Evolutionary conservation across 2,797 vertebrate species (phyloP).

Genomic region (Amphiprion clarkii): DNA sequence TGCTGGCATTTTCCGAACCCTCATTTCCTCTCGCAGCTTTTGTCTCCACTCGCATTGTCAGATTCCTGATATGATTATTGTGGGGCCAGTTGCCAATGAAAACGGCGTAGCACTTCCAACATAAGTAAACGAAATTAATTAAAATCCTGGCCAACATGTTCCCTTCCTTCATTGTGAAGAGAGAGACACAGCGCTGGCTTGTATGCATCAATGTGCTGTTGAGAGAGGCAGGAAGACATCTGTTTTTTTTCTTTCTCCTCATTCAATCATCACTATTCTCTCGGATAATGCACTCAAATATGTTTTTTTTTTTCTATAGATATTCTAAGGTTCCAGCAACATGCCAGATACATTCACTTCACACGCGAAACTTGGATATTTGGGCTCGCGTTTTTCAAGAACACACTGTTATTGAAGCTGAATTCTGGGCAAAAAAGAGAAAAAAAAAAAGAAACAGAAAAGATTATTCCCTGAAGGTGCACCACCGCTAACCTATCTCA

Average conservation of each 20-base stretch:
- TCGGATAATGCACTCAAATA: conserved; percentile 6
- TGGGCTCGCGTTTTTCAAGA: background rate
- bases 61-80: conserved; percentile 53
- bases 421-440: conserved; percentile 6
- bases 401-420: background rate
- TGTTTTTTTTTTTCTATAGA: background rate
- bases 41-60: conserved; percentile 26
- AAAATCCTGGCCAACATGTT: conserved; percentile 54
- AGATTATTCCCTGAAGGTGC: conserved; percentile 30
- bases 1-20: conserved; percentile 7
- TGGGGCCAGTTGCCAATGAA: conserved; percentile 31
- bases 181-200: conserved; percentile 14
- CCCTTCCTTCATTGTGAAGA: conserved; percentile 38
- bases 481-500: conserved; percentile 58
- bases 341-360: background rate
- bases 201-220: conserved; percentile 10
- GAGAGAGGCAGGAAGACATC: conserved; percentile 14
- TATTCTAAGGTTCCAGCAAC: background rate
- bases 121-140: conserved; percentile 60
- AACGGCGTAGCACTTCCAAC: conserved; percentile 27
- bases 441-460: conserved; percentile 11
- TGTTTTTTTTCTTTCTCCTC: background rate
- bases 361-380: conserved; percentile 3
- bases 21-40: conserved; percentile 22
- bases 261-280: conserved; percentile 26